A percentile compares a stretch with the other conserved stretches of the same genome.
Evolutionary conservation across 1,140 invertebrate species (phyloP).

Genomic region (Achroia grisella): DNA sequence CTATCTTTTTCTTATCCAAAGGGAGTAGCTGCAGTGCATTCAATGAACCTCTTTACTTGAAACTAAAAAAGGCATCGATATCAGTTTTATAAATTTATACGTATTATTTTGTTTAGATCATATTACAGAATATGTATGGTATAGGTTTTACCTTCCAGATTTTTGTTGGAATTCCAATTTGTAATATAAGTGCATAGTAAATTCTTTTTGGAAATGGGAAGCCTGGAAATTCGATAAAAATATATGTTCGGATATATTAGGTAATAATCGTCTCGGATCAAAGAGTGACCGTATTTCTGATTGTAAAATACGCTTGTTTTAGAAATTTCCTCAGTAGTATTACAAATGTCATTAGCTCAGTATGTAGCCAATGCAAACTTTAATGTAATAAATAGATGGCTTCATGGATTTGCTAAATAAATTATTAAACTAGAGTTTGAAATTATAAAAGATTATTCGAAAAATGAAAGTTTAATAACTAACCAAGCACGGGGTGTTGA

Average conservation of each 20-base stretch:
- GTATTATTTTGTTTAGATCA: background rate
- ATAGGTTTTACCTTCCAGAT: conserved; percentile 39
- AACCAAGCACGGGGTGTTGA: conserved; percentile 38
- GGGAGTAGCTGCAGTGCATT: conserved; percentile 79
- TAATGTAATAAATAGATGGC: background rate
- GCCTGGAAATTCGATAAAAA: conserved; percentile 23
- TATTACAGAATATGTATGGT: no score
- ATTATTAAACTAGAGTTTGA: background rate
- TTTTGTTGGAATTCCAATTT: conserved; percentile 44
- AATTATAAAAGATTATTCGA: no score
- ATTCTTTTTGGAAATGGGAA: conserved; percentile 36
- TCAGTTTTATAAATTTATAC: no score
- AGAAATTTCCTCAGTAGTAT: no score
- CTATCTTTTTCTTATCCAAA: conserved; percentile 76
- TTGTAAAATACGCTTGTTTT: no score
- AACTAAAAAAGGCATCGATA: conserved; percentile 64
- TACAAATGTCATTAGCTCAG: no score
- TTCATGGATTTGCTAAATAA: background rate
- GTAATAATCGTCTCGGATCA: no score
- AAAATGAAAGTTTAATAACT: no score
- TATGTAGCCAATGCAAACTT: background rate
- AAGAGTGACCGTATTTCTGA: no score
- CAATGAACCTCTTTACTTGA: conserved; percentile 87
- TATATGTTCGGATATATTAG: no score
- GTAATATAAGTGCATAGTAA: conserved; percentile 42